Percentiles rank a stretch among this genome's conserved stretches.
Evolutionary conservation across 2,113 vertebrate genomes (phyloP).

Genomic region (Rhombomys opimus): DNA sequence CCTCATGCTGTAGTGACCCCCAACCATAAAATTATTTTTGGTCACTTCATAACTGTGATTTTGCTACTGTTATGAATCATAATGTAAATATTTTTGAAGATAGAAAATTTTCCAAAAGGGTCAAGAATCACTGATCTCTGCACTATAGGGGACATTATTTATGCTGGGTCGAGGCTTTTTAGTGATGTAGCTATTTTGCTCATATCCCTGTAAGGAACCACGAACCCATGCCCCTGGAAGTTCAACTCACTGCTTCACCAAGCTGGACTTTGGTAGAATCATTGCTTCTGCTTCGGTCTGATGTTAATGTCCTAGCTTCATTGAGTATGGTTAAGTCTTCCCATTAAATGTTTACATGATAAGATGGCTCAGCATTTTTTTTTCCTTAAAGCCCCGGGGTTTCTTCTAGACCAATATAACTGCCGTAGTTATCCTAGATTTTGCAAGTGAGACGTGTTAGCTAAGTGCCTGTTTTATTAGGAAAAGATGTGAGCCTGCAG

Average conservation of each 20-base stretch:
- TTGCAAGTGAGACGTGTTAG: not conserved
- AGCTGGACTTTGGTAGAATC: too few species aligned
- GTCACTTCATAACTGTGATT: not conserved
- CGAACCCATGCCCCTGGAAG: not conserved
- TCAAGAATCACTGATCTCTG: not conserved
- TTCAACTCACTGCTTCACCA: not conserved
- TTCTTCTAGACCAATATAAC: conserved; percentile 21
- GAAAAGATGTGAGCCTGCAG: conserved; percentile 3
- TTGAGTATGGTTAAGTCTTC: too few species aligned
- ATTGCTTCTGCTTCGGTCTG: not conserved
- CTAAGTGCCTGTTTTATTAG: not conserved
- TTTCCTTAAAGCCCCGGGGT: not conserved
- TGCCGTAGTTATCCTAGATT: conserved; percentile 17
- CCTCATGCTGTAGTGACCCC: not conserved
- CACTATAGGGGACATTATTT: not conserved
- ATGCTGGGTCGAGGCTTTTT: not conserved
- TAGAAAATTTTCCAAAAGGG: not conserved
- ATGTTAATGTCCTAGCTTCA: not conserved
- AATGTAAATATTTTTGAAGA: not conserved
- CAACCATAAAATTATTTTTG: not conserved
- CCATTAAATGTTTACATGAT: not conserved
- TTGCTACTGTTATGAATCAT: not conserved
- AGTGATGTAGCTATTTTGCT: not conserved
- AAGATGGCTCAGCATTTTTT: not conserved
- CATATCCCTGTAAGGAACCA: not conserved